Evolutionary conservation across 2,888 invertebrate genomes (phyloP), one percentile per base, ranked within the genome.

Genomic region (Amblyteles armatorius): DNA sequence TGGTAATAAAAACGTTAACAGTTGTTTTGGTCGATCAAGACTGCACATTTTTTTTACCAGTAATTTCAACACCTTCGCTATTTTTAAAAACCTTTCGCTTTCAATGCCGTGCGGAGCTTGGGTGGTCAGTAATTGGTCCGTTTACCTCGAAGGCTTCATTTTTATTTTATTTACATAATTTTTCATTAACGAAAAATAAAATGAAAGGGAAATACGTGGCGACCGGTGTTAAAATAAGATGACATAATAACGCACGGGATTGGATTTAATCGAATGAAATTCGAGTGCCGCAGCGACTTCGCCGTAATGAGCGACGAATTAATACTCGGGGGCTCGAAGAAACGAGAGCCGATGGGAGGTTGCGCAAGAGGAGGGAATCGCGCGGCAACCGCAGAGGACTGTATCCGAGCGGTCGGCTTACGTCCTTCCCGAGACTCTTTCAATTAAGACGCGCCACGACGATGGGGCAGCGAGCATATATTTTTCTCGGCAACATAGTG

Each of bases 401-500:
- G 29, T 60, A 60, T 57, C 55, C 36, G 7, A 52, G 55, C 55
- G 33, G 71, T 52, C 57, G 60, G 22, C 36, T 73, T 73, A 40
- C 57, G 57, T 77, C 67, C 57, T 26, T 50, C 57, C 55, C 29
- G 29, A 44, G 65, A 79, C 36, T 26, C 60, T 73, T 40, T 82
- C 67, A 78, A 82, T 82, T 78, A 50, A 60, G 67, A n/a, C 33
- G 26, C 5, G 44, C 52, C 52, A 22, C 22, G 67, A 68, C 67
- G 68, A 67, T 26, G 29, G 63, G 29, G n/a, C 50, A 76, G 48
- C 16, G 22, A 67, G 60, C 26, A 67, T 44, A 73, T 73, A 50
- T 83, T 78, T 79, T 36, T 36, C 73, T 68, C 13, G 13, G 13
- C 60, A 83, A 83, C 82, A 68, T 52, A 50, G 50, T 4, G 26